Percentiles rank a stretch among this genome's conserved stretches.
Evolutionary conservation across 2,113 vertebrate species (phyloP).

Genomic region (Lepisosteus osseus): DNA sequence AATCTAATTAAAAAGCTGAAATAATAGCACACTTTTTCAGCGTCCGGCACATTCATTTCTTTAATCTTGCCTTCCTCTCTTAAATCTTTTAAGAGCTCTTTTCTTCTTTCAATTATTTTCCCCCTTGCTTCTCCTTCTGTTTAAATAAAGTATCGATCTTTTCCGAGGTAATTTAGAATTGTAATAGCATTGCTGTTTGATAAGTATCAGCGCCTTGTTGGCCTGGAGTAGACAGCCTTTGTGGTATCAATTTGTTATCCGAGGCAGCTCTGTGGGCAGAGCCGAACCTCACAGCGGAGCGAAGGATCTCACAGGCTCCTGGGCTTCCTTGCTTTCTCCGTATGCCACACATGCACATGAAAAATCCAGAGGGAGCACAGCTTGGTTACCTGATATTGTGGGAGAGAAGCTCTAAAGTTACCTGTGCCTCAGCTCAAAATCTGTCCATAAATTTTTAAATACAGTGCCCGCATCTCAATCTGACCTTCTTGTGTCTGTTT

Average conservation of each 20-base stretch:
- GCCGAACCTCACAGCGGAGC: background rate
- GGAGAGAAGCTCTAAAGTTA: slow-evolving; percentile 2
- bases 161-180: slow-evolving; percentile 51
- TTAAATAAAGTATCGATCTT: slow-evolving; percentile 63
- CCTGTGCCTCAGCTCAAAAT: slow-evolving; percentile 10
- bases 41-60: background rate
- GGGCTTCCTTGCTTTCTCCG: background rate
- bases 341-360: background rate
- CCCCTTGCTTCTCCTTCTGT: slow-evolving; percentile 24
- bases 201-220: slow-evolving; percentile 34
- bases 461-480: background rate
- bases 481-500: slow-evolving; percentile 7
- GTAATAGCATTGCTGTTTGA: slow-evolving; percentile 35
- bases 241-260: slow-evolving; percentile 32
- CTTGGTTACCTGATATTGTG: background rate
- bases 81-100: slow-evolving; percentile 32
- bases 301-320: background rate
- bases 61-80: slow-evolving; percentile 29
- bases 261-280: background rate
- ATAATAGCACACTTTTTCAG: background rate
- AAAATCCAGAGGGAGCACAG: background rate
- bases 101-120: slow-evolving; percentile 28
- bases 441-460: slow-evolving; percentile 17
- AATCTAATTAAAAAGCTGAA: too few relatives aligned
- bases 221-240: slow-evolving; percentile 43